These are phyloP conservation scores for Lipophrys pholis DNA, from an alignment of 2,113 vertebrate species.

Conservation along the genomic window DNA sequence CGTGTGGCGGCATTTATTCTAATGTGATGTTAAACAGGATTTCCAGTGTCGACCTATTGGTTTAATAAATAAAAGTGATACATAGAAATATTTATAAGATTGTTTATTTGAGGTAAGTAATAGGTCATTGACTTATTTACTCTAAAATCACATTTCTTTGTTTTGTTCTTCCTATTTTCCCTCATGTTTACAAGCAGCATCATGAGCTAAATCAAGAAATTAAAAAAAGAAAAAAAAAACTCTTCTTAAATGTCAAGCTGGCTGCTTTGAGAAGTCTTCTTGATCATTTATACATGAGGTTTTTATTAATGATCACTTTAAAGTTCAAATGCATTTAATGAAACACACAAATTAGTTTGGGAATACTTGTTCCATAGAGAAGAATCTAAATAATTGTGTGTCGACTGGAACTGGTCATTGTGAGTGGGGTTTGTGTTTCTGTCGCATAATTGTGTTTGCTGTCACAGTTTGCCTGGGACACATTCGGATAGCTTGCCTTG, in stretches of 20 bases:
- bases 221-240: not conserved
- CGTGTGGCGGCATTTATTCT: not conserved
- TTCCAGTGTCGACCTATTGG: not conserved
- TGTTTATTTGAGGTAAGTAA: too few relatives aligned
- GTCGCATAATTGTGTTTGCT: slow-evolving; percentile 39
- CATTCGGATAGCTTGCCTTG: slow-evolving; percentile 45
- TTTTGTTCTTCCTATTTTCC: slow-evolving; percentile 23
- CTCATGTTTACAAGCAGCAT: slow-evolving; percentile 26
- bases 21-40: not conserved
- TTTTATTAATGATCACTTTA: slow-evolving; percentile 1
- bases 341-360: too few relatives aligned
- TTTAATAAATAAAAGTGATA: too few relatives aligned
- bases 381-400: too few relatives aligned
- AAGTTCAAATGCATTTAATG: too few relatives aligned
- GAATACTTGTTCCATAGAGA: too few relatives aligned
- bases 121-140: too few relatives aligned
- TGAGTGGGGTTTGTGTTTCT: not conserved
- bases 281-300: not conserved
- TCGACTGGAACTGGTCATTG: too few relatives aligned
- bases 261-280: not conserved
- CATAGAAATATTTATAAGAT: too few relatives aligned
- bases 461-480: slow-evolving; percentile 59
- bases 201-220: slow-evolving; percentile 19
- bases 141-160: too few relatives aligned
- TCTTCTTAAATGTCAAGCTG: slow-evolving; percentile 12